Conservation (phyloP, 2,113 vertebrate genomes). For the Steatornis caripensis region DNA sequence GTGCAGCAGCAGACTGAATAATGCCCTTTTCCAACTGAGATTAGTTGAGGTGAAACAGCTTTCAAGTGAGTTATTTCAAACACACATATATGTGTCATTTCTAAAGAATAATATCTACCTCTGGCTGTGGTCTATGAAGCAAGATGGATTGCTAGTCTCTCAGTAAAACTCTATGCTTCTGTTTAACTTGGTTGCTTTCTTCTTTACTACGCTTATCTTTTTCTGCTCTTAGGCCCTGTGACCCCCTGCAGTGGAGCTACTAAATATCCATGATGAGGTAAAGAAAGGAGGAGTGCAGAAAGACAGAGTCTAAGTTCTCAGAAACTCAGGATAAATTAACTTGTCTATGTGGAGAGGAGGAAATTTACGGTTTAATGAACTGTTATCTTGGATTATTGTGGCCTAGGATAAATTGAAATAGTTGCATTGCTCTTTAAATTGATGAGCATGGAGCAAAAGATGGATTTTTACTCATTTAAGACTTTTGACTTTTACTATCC, state of each 20-base stretch:
- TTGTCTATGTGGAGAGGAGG: background rate
- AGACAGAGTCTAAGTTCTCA: background rate
- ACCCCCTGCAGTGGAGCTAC: background rate
- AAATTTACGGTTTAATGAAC: background rate
- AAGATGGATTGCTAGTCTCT: slow-evolving; percentile 8
- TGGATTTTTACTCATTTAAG: background rate
- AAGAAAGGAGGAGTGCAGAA: background rate
- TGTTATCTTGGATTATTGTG: background rate
- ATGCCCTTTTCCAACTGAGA: background rate
- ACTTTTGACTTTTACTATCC: background rate
- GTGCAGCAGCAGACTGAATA: background rate
- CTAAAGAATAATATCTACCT: background rate
- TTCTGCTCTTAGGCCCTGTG: background rate
- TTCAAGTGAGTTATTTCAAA: background rate
- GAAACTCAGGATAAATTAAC: background rate
- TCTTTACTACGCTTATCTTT: background rate
- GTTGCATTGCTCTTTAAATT: background rate
- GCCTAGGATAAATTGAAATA: background rate
- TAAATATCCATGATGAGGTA: background rate
- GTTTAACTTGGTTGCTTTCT: background rate
- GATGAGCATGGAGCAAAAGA: background rate
- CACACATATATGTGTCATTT: background rate
- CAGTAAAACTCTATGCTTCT: background rate
- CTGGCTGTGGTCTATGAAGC: background rate
- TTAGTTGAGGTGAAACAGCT: background rate